Evolutionary conservation across 2,113 vertebrate species (phyloP).

Genomic region (Balaenoptera acutorostrata): DNA sequence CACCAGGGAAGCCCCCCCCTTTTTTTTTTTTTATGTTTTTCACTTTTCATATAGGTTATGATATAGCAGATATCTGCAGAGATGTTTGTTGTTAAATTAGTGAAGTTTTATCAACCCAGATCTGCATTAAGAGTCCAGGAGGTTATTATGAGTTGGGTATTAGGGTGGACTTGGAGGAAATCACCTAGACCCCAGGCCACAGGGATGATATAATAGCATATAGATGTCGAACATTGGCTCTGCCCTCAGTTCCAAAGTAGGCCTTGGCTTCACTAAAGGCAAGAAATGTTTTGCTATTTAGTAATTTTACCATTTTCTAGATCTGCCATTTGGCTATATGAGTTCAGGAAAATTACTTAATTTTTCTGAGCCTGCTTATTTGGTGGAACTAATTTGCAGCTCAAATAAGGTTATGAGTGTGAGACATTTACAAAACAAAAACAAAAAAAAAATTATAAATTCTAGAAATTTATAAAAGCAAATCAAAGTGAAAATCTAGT

Average conservation of each 20-base stretch:
- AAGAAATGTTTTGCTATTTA: neutral
- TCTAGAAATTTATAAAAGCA: neutral
- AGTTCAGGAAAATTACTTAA: neutral
- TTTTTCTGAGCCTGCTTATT: neutral
- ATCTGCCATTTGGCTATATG: neutral
- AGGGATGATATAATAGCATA: no score
- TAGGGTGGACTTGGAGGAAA: neutral
- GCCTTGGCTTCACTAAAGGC: neutral
- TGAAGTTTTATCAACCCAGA: neutral
- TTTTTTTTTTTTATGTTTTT: neutral
- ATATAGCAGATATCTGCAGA: neutral
- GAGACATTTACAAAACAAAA: neutral
- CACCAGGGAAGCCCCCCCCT: no score
- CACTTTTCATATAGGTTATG: neutral
- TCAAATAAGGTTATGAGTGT: neutral
- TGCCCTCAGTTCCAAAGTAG: neutral
- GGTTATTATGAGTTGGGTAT: neutral
- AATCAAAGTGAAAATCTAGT: neutral
- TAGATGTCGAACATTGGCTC: neutral
- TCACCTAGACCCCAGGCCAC: neutral
- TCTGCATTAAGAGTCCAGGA: neutral
- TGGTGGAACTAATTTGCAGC: neutral
- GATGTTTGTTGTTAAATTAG: neutral
- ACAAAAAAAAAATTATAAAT: no score
- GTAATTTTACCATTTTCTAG: neutral